A percentile compares a stretch with the other conserved stretches of the same genome.
These are phyloP conservation scores for Agelas oroides DNA, from an alignment of 37 sponge, comb jelly and placozoan species.

Conservation along the genomic window DNA sequence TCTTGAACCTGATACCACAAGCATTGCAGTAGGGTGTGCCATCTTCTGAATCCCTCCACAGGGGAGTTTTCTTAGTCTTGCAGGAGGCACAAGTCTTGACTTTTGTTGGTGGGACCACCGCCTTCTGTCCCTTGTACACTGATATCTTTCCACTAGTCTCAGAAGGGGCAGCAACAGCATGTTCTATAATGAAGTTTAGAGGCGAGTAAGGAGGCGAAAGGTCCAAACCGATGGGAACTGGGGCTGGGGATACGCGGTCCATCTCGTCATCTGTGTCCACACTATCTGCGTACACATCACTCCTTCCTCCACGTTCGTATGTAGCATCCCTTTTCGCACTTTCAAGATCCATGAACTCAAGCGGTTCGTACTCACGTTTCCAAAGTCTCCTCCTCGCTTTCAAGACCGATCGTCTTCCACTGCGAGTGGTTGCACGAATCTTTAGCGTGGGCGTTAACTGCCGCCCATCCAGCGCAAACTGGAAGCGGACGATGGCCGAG, in stretches of 20 bases:
- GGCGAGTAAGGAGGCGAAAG: conserved; percentile 51
- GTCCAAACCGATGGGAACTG: neutral
- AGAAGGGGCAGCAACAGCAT: too few species aligned
- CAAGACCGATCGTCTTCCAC: neutral
- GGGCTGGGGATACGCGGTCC: neutral
- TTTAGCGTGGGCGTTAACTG: conserved; percentile 1
- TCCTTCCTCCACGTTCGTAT: neutral
- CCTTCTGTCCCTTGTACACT: too few species aligned
- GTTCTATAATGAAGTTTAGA: neutral
- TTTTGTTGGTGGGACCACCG: conserved; percentile 10
- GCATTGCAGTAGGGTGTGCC: conserved; percentile 89
- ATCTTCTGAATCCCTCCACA: conserved; percentile 88
- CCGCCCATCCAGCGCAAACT: conserved; percentile 15
- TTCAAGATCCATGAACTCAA: neutral
- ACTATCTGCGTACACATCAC: neutral
- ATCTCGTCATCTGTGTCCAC: conserved; percentile 40
- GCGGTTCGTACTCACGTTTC: conserved; percentile 21
- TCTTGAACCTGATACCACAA: conserved; percentile 84
- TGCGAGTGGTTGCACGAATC: neutral
- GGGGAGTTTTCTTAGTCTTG: conserved; percentile 82
- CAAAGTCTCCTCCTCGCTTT: conserved; percentile 29
- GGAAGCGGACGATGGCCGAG: conserved; percentile 40
- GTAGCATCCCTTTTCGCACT: neutral
- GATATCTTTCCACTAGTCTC: too few species aligned
- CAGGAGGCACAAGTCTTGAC: conserved; percentile 83